Percentiles rank a stretch among this genome's conserved stretches.
These are phyloP conservation scores for Dryoscopus gambensis DNA, from an alignment of 2,113 vertebrate genomes.

Conservation along the genomic window DNA sequence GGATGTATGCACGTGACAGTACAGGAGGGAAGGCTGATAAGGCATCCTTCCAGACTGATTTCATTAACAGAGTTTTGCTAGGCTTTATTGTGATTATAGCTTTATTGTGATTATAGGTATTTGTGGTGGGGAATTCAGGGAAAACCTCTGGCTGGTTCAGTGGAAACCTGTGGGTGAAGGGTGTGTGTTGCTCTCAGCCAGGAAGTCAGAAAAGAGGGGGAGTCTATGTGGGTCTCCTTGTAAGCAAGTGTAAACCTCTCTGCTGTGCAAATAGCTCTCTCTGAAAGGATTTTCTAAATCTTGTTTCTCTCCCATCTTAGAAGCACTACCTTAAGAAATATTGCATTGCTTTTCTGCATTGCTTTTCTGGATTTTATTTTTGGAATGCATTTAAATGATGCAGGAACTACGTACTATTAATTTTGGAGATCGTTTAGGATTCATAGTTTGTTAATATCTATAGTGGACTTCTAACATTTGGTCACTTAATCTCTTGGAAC, in stretches of 20 bases:
- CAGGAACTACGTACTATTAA: background rate
- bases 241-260: background rate
- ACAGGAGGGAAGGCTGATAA: background rate
- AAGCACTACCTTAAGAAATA: background rate
- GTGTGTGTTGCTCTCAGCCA: background rate
- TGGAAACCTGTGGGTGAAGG: background rate
- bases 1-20: rapidly evolving
- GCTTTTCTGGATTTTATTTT: background rate
- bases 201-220: background rate
- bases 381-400: background rate
- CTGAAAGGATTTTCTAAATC: background rate
- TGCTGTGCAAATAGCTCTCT: background rate
- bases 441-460: background rate
- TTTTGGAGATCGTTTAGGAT: background rate
- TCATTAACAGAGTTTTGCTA: background rate
- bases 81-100: background rate
- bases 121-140: background rate
- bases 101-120: background rate
- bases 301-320: background rate
- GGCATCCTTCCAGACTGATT: background rate
- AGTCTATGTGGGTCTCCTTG: background rate
- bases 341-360: background rate
- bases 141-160: background rate
- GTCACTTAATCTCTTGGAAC: background rate
- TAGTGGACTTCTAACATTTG: background rate